Conservation (phyloP, 2,888 invertebrate species). For the Platerodrilus igneus region DNA sequence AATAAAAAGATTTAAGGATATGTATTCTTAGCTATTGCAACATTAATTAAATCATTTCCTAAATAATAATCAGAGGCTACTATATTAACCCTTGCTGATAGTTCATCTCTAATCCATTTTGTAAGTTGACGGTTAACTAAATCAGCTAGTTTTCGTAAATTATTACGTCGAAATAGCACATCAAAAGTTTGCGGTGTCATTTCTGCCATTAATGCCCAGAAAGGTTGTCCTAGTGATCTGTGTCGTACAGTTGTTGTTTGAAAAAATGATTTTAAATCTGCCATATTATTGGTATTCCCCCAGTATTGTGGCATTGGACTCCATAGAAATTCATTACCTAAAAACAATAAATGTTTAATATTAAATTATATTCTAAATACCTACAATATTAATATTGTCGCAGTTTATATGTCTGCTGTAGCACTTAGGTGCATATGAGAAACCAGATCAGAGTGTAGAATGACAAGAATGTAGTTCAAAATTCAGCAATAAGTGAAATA, state of each 20-base stretch:
- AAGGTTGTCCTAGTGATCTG: conserved; percentile 48
- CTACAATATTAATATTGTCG: no score
- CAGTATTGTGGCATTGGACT: conserved; percentile 59
- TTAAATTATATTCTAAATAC: no score
- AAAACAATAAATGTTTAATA: no score
- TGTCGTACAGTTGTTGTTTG: conserved; percentile 40
- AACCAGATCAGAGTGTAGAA: no score
- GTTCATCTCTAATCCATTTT: conserved; percentile 61
- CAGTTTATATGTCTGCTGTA: no score
- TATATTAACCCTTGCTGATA: conserved; percentile 65
- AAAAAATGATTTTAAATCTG: conserved; percentile 53
- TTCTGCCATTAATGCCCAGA: conserved; percentile 70
- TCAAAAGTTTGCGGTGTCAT: conserved; percentile 63
- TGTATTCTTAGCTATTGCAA: conserved; percentile 52
- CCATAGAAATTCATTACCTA: conserved; percentile 51
- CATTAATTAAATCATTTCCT: conserved; percentile 65
- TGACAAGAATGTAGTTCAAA: no score
- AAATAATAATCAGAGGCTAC: conserved; percentile 71
- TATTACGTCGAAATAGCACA: conserved; percentile 57
- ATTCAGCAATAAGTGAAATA: no score
- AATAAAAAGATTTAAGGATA: no score
- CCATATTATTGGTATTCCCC: conserved; percentile 59
- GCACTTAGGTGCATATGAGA: no score
- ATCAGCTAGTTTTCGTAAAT: conserved; percentile 61
- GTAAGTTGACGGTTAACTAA: conserved; percentile 66